phyloP scores from a whole-genome alignment of 2,888 invertebrate species.

The Eupithecia subumbrata region DNA sequence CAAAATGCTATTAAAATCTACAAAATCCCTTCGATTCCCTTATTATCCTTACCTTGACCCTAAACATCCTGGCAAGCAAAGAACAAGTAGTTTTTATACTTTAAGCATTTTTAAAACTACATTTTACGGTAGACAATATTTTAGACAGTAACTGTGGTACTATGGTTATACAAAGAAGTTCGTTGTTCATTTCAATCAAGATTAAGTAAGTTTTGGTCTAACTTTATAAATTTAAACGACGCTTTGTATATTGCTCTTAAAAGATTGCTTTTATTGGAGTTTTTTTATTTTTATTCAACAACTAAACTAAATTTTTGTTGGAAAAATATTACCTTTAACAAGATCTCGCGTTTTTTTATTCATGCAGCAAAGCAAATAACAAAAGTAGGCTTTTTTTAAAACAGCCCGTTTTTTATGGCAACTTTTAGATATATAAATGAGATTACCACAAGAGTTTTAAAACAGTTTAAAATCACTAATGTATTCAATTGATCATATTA shows the following conservation, averaged over 20 bases:
- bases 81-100: not conserved
- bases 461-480: constrained; percentile 8
- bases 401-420: not conserved
- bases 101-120: not conserved
- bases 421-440: constrained; percentile 2
- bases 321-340: not conserved
- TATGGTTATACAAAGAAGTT: not conserved
- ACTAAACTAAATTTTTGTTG: not conserved
- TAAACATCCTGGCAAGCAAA: not conserved
- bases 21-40: not conserved
- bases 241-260: not conserved
- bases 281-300: not conserved
- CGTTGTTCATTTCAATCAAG: not conserved
- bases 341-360: not conserved
- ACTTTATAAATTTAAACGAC: not conserved
- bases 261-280: not conserved
- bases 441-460: constrained; percentile 4
- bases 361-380: not conserved
- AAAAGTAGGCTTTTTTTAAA: not conserved
- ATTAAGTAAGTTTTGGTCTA: not conserved
- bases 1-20: not conserved
- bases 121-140: not conserved
- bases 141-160: not conserved
- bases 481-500: constrained; percentile 16
- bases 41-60: not conserved